Percentiles rank a stretch among this genome's conserved stretches.
Evolutionary conservation across 2,888 invertebrate genomes (phyloP).

Genomic region (Autographa pulchrina): DNA sequence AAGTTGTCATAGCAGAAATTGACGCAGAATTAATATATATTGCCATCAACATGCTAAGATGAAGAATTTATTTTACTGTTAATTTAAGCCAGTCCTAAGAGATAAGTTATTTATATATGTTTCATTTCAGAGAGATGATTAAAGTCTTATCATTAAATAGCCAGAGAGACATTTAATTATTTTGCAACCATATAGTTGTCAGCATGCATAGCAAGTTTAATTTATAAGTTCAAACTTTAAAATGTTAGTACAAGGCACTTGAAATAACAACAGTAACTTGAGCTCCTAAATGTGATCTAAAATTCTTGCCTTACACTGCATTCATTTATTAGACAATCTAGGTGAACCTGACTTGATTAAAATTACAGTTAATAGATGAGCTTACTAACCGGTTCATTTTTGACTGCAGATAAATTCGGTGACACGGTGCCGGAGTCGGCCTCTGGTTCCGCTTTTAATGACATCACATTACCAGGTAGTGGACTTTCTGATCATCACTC

Average conservation of each 20-base stretch:
- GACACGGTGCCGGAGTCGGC: constrained; percentile 89
- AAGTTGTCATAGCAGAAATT: too few species aligned
- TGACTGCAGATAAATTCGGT: constrained; percentile 81
- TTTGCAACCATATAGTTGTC: background rate
- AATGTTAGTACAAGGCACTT: background rate
- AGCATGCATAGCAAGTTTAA: background rate
- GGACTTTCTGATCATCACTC: constrained; percentile 86
- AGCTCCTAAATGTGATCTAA: constrained; percentile 17
- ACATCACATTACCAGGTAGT: constrained; percentile 88
- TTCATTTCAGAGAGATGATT: background rate
- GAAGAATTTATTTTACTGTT: constrained; percentile 23
- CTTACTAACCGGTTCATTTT: constrained; percentile 86
- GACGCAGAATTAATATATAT: too few species aligned
- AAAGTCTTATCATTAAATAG: background rate
- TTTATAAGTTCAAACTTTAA: background rate
- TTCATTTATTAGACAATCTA: constrained; percentile 22
- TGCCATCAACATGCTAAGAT: too few species aligned
- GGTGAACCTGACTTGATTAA: constrained; percentile 27
- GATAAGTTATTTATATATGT: constrained; percentile 34
- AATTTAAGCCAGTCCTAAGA: constrained; percentile 37
- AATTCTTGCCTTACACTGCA: constrained; percentile 3
- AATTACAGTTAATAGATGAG: constrained; percentile 44
- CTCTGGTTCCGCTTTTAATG: constrained; percentile 89
- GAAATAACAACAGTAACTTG: background rate
- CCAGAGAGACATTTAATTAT: background rate